A percentile compares a stretch with the other conserved stretches of the same genome.
These are phyloP conservation scores for Eurystomus glaucurus DNA, from an alignment of 2,797 vertebrate species.

Conservation along the genomic window DNA sequence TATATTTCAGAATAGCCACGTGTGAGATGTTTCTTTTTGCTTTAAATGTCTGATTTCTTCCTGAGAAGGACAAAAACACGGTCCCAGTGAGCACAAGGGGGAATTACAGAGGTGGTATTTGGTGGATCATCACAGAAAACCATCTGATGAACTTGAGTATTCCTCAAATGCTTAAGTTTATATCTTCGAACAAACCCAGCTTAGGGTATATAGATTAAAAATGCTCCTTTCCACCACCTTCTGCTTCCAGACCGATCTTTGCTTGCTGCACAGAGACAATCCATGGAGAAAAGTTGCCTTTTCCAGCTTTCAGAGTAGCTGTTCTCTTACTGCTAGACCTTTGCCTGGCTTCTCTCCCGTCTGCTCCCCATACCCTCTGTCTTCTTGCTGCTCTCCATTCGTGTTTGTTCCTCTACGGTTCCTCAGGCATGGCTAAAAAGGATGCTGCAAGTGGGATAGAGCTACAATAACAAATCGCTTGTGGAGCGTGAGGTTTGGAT, in stretches of 20 bases:
- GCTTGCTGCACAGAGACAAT: rapidly evolving
- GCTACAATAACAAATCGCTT: not conserved
- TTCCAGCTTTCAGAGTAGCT: not conserved
- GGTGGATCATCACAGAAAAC: not conserved
- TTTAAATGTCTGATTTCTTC: not conserved
- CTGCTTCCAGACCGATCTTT: not conserved
- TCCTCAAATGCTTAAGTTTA: not conserved
- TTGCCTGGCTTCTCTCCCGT: not conserved
- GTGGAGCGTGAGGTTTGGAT: slow-evolving; percentile 1
- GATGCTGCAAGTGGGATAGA: not conserved
- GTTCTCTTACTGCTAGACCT: not conserved
- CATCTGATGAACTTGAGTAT: rapidly evolving
- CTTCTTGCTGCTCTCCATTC: not conserved
- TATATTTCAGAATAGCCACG: not conserved
- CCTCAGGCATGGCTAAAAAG: not conserved
- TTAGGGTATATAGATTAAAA: too few relatives aligned
- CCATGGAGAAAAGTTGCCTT: not conserved
- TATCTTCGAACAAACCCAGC: not conserved
- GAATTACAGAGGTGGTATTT: rapidly evolving
- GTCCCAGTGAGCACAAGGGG: not conserved
- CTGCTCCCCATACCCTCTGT: not conserved
- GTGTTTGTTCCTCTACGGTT: rapidly evolving
- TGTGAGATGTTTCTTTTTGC: not conserved
- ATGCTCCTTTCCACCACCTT: not conserved
- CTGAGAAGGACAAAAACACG: not conserved